Base-by-base conservation (phyloP, 1,140 invertebrate genomes). In the Temnothorax longispinosus region DNA sequence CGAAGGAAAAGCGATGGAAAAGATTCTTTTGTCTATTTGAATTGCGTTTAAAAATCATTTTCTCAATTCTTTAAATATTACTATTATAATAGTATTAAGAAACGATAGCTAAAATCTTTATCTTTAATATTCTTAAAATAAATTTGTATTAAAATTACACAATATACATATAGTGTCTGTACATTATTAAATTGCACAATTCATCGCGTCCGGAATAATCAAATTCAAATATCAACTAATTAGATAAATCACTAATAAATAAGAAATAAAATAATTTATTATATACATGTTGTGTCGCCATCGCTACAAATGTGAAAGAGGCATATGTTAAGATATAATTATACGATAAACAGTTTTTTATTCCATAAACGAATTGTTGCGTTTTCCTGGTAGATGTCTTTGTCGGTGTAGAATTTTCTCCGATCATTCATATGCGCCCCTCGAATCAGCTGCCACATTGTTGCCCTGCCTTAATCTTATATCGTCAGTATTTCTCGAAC, bases 401-500 rank as follows among this genome's bases (percentile, higher is more conserved):
- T 38, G 54, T 76, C 18, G 21, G 32, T 18, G 21, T 52, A 56
- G n/a, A 71, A 56, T 56, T 78, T 65, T 2, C 10, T 44, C 47
- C 10, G 13, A 44, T 0, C 21, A 81, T 62, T 41, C 13, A 13
- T 38, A 38, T 15, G 44, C 62, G 60, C 11, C 32, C 18, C 27
- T 80, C 32, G 58, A 64, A 50, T 1, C 38, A 56, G 32, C 21
- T 69, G 8, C n/a, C 10, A 38, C 62, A 80, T 80, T 81, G 64
- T 81, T 44, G 50, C 15, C 0, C n/a, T 27, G 10, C 11, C 13
- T 35, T 47, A 64, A 64, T 47, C 10, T 44, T 64, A 1, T 21
- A 32, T 21, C 11, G 11, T 47, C 8, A 35, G 2, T 62, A 21
- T 62, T 47, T 64, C 27, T 65, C 10, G 21, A 62, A 47, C 7